These are phyloP conservation scores for Epistrophella euchroma DNA, from an alignment of 2,888 invertebrate genomes.

Conservation along the genomic window DNA sequence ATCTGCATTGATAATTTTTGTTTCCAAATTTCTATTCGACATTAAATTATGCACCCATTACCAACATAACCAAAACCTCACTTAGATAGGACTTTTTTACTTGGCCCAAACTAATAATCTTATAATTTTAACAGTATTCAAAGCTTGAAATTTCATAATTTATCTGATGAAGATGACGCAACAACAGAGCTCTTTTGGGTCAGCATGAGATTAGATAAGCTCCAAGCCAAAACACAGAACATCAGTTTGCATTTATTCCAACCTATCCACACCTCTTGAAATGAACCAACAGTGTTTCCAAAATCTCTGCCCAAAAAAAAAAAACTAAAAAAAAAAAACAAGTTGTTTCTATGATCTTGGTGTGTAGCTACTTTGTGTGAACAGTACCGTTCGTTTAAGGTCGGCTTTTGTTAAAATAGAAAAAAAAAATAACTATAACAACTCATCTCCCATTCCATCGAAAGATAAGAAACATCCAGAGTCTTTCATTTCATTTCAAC, in stretches of 20 bases:
- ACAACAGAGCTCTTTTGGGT: constrained; percentile 29
- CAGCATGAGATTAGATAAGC: constrained; percentile 30
- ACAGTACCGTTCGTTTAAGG: constrained; percentile 73
- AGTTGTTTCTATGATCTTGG: constrained; percentile 52
- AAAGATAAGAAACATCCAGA: constrained; percentile 58
- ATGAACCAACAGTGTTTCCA: constrained; percentile 6
- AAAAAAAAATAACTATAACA: constrained; percentile 60
- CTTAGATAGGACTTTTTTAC: not conserved
- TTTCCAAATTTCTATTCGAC: not conserved
- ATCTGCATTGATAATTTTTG: not conserved
- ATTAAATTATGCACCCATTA: not conserved
- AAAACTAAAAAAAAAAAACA: constrained; percentile 10
- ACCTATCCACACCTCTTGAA: constrained; percentile 37
- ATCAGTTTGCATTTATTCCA: constrained; percentile 25
- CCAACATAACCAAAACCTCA: not conserved
- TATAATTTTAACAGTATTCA: constrained; percentile 6
- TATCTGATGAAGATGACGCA: constrained; percentile 2
- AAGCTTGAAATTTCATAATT: constrained; percentile 8
- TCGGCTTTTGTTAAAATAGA: constrained; percentile 60
- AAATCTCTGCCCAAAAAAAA: constrained; percentile 13
- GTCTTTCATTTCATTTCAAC: constrained; percentile 67
- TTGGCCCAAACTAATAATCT: not conserved
- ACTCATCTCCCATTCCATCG: constrained; percentile 46
- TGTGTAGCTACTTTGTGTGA: constrained; percentile 71
- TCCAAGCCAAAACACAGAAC: constrained; percentile 27